These are phyloP conservation scores for Agrochola lota DNA, from an alignment of 2,888 invertebrate species.

Conservation along the genomic window DNA sequence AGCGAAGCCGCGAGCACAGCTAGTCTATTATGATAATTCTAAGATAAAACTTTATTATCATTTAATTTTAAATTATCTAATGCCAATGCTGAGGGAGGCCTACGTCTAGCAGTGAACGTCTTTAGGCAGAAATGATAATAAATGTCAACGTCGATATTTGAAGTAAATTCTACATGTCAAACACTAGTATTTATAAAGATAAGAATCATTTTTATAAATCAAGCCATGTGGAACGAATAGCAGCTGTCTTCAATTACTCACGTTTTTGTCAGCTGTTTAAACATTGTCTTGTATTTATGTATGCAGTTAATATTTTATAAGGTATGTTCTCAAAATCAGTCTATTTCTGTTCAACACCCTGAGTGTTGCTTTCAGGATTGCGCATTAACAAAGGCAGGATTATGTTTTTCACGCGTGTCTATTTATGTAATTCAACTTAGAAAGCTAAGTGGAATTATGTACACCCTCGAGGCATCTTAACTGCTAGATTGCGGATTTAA, in stretches of 20 bases:
- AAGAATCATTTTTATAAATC: conserved; percentile 17
- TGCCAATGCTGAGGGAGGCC: background rate
- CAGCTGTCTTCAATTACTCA: conserved; percentile 3
- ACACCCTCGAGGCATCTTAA: too few relatives aligned
- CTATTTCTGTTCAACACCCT: background rate
- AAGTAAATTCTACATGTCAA: background rate
- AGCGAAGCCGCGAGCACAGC: background rate
- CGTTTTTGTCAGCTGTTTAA: conserved; percentile 18
- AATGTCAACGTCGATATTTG: background rate
- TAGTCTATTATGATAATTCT: background rate
- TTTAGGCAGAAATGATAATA: background rate
- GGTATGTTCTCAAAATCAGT: background rate
- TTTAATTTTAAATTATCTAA: too few relatives aligned
- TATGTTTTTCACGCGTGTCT: background rate
- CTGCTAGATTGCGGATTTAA: too few relatives aligned
- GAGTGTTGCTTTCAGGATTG: too few relatives aligned
- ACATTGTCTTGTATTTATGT: conserved; percentile 4
- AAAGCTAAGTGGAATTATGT: background rate
- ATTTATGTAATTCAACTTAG: too few relatives aligned
- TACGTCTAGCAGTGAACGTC: background rate
- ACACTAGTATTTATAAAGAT: too few relatives aligned
- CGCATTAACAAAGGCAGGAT: background rate
- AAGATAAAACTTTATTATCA: background rate
- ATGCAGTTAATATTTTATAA: conserved; percentile 2
- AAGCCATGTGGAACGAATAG: conserved; percentile 7